Evolutionary conservation across 1,140 invertebrate genomes (phyloP).

Genomic region (Spodoptera litura): DNA sequence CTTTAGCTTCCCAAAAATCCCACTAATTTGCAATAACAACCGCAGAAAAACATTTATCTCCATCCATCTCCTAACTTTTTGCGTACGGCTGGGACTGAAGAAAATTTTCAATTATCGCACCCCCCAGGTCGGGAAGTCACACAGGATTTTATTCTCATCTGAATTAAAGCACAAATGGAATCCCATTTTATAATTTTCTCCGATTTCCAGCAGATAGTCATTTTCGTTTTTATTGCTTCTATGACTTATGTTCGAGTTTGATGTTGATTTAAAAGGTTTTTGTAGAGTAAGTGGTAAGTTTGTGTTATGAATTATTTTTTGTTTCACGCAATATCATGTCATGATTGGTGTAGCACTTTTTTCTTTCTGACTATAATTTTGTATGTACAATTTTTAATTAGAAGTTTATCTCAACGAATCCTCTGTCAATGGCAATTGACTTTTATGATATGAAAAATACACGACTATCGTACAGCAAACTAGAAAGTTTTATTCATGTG

Average conservation of each 20-base stretch:
- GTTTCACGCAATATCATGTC: no score
- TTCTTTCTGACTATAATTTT: no score
- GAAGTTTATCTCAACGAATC: no score
- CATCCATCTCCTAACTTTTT: conserved; percentile 43
- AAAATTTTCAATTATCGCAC: conserved; percentile 76
- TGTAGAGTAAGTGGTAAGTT: no score
- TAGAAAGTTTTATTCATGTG: no score
- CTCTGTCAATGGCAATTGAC: no score
- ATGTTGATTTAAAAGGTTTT: conserved; percentile 13
- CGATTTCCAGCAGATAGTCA: conserved; percentile 59
- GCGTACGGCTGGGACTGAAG: conserved; percentile 37
- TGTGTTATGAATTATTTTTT: no score
- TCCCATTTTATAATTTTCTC: conserved; percentile 71
- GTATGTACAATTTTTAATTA: no score
- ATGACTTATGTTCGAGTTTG: conserved; percentile 35
- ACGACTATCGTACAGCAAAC: background rate
- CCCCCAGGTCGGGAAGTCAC: conserved; percentile 53
- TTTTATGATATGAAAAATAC: background rate
- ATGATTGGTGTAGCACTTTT: no score
- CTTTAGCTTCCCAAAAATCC: conserved; percentile 37
- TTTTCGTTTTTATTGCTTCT: conserved; percentile 59
- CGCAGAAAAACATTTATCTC: conserved; percentile 46
- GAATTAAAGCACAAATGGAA: conserved; percentile 74
- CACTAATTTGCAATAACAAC: conserved; percentile 50
- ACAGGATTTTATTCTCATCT: conserved; percentile 67